Base-by-base conservation (phyloP, 2,888 invertebrate genomes). In the Oscheius sp. region DNA sequence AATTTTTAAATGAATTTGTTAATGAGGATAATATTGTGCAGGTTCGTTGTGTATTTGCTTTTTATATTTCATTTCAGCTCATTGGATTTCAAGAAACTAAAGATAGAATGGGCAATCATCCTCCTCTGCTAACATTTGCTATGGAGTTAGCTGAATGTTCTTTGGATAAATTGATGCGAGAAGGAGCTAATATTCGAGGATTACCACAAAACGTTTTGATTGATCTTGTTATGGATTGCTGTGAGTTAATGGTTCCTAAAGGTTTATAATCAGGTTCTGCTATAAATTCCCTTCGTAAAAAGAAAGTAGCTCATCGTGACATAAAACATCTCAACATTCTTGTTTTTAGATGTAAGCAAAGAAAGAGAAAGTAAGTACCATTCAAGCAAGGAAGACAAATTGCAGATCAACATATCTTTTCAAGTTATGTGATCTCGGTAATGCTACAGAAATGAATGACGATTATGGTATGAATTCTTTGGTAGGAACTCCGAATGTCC, bases 301-400 rank as follows among this genome's bases (percentile, higher is more conserved):
- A 51, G 9, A 68, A 72, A 17, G 67, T 74, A 26, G 76, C 71
- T 26, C 76, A 76, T 41, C 54, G 76, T 3, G 76, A 76, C 44
- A 74, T 76, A 45, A 76, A 76, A 44, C 72, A 73, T 50, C 67
- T 72, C 65, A 76, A 76, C 45, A 74, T 76, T 28, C 68, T 76
- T 1, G 22, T 71, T 8, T 76, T 44, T 44, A 24, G 59, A 2
- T 38, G 44, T n/a, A 59, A 59, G n/a, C 44, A 59, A 20, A 38
- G 44, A 9, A 44, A 28, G 26, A 41, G 59, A 44, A 59, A 59
- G 59, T 59, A 70, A 41, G 70, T 71, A n/a, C n/a, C n/a, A n/a
- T n/a, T 22, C n/a, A 4, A 14, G n/a, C 12, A 30, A 14, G 20
- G 33, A 54, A 6, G 20, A 50, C 12, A 1, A 8, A 1, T 20